Conservation (phyloP, 2,888 invertebrate species). For the Pandemis heparana region DNA sequence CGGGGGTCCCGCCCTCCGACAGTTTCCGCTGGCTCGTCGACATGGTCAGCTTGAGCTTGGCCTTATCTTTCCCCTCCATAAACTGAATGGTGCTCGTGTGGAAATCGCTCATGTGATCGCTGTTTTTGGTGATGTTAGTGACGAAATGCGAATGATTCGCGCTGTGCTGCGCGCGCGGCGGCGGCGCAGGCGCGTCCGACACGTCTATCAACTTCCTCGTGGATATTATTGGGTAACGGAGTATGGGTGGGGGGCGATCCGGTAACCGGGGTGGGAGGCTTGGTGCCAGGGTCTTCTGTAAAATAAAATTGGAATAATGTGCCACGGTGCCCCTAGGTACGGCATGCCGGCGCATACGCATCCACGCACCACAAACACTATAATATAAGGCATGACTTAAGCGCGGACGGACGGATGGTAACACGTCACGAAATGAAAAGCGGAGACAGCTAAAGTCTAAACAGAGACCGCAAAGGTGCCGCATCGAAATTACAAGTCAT, state of each 20-base stretch:
- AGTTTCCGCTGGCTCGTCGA: slow-evolving; percentile 70
- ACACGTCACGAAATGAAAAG: slow-evolving; percentile 28
- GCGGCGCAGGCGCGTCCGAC: slow-evolving; percentile 76
- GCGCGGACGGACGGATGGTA: slow-evolving; percentile 16
- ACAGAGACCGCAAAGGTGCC: background rate
- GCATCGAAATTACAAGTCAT: slow-evolving; percentile 3
- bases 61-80: slow-evolving; percentile 74
- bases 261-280: slow-evolving; percentile 78
- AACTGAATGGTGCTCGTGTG: slow-evolving; percentile 81
- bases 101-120: slow-evolving; percentile 64
- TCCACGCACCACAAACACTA: slow-evolving; percentile 51
- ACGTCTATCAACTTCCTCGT: slow-evolving; percentile 77
- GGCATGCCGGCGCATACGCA: slow-evolving; percentile 67
- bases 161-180: slow-evolving; percentile 67
- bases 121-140: slow-evolving; percentile 77
- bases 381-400: slow-evolving; percentile 20
- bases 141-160: slow-evolving; percentile 69
- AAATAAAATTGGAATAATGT: slow-evolving; percentile 79
- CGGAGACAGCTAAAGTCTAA: slow-evolving; percentile 15
- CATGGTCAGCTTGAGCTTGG: slow-evolving; percentile 73
- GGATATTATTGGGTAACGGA: slow-evolving; percentile 78
- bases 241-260: slow-evolving; percentile 76
- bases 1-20: slow-evolving; percentile 46
- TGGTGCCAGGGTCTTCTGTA: slow-evolving; percentile 81
- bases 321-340: slow-evolving; percentile 77